Percentiles rank a stretch among this genome's conserved stretches.
These are phyloP conservation scores for Syndactyla subalaris DNA, from an alignment of 2,797 vertebrate genomes.

Conservation along the genomic window DNA sequence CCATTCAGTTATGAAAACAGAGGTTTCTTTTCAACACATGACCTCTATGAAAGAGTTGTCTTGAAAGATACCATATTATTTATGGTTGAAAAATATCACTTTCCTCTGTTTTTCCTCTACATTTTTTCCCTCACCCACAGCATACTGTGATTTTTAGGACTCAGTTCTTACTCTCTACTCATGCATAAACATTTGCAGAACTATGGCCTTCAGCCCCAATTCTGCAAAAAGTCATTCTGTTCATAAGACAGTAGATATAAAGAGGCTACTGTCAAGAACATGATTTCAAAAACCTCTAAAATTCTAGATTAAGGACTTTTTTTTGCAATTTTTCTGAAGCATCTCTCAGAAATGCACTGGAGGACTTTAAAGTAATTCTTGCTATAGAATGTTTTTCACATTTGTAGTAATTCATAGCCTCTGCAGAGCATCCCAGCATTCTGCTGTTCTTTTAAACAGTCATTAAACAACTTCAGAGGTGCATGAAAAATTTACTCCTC, in stretches of 20 bases:
- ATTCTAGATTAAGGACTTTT: neutral
- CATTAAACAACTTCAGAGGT: neutral
- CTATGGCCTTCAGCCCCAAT: neutral
- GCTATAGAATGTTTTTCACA: neutral
- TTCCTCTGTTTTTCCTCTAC: neutral
- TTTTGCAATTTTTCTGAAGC: neutral
- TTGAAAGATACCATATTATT: neutral
- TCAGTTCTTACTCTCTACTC: neutral
- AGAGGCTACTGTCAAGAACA: neutral
- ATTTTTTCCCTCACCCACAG: neutral
- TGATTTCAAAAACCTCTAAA: neutral
- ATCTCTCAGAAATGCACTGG: neutral
- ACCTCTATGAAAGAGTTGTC: neutral
- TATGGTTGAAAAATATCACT: slow-evolving; percentile 35
- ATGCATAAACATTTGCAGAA: slow-evolving; percentile 33
- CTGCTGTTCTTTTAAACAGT: neutral
- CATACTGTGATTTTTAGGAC: slow-evolving; percentile 13
- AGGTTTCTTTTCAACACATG: neutral
- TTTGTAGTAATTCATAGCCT: neutral
- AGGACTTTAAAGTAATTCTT: neutral
- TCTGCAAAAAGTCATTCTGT: neutral
- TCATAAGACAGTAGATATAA: slow-evolving; percentile 2
- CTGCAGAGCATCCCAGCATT: neutral
- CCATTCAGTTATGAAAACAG: neutral
- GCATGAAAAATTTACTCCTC: neutral